Evolutionary conservation across 2,113 vertebrate genomes (phyloP), one percentile per base, ranked within the genome.

Genomic region (Phocoena phocoena): DNA sequence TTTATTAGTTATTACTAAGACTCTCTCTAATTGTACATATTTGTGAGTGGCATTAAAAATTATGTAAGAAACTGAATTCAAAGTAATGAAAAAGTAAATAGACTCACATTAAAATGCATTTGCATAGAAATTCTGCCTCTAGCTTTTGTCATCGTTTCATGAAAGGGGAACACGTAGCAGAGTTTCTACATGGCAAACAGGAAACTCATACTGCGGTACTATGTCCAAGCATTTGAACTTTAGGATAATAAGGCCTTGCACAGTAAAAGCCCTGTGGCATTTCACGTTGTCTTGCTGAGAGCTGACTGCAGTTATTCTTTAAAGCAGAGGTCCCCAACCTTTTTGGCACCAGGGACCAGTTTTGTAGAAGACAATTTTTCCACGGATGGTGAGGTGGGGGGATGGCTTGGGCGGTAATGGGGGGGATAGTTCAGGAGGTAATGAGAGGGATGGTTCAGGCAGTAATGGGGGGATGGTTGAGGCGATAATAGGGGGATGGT

Each of bases 251-350:
- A 92, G 86, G 83, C 17, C 55, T 11, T 47, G 10, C 36, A 23
- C 8, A 47, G 33, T 44, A 58, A 95, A 95, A 90, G 31, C 67
- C 67, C 58, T n/a, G 55, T 93, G 83, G 93, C 88, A 97, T 87
- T 95, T 98, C 94, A 79, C 4, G 6, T 18, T 10, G 23, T 53
- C 94, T 95, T 80, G 63, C 60, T 92, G 74, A 93, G 92, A 94
- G 58, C 10, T 81, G 80, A 95, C 25, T 60, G 83, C 84, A 92
- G 71, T 87, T 92, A 77, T 87, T 88, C 88, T 95, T 97, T 82
- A 53, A 17, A 53, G 53, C 53, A 53, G 15, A 17, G 15, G 53
- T 17, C 15, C 53, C 15, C 53, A 53, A 53, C 15, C 53, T 53
- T 53, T 53, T 53, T 17, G 53, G 53, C 53, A 53, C 53, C 5